phyloP scores from a whole-genome alignment of 2,888 invertebrate genomes.

The Drosophila vallismaia region DNA sequence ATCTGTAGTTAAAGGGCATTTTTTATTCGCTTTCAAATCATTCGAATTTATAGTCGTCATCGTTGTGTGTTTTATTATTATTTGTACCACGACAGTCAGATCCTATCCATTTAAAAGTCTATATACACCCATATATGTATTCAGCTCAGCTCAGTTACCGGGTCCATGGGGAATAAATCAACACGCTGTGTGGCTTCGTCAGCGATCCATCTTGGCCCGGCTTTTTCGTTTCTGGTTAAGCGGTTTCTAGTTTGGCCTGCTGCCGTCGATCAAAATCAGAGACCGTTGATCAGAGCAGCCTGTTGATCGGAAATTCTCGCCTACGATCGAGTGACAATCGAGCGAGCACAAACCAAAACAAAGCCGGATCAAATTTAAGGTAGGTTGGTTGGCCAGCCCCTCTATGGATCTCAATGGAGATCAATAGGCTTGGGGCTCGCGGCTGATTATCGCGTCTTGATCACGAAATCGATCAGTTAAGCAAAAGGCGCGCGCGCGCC shows the following conservation, averaged over 20 bases:
- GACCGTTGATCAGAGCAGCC: conserved; percentile 34
- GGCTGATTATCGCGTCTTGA: conserved; percentile 51
- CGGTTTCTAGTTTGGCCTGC: conserved; percentile 58
- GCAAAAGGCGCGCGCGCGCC: conserved; percentile 64
- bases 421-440: conserved; percentile 31
- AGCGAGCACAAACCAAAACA: conserved; percentile 43
- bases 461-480: conserved; percentile 74
- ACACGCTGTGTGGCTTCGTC: conserved; percentile 81
- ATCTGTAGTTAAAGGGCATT: conserved; percentile 32
- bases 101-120: conserved; percentile 41
- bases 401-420: conserved; percentile 44
- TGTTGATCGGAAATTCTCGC: conserved; percentile 80
- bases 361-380: conserved; percentile 47
- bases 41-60: conserved; percentile 45
- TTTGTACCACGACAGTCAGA: conserved; percentile 51
- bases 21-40: conserved; percentile 35
- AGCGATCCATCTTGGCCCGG: conserved; percentile 64
- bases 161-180: conserved; percentile 82
- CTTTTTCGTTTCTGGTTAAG: conserved; percentile 32
- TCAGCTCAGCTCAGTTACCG: conserved; percentile 35
- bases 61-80: conserved; percentile 50
- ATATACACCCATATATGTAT: conserved; percentile 35
- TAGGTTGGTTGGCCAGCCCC: conserved; percentile 46
- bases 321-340: conserved; percentile 77
- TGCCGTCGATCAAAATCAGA: conserved; percentile 70